phyloP scores from a whole-genome alignment of 2,888 invertebrate species.

The Morinoia aosen region DNA sequence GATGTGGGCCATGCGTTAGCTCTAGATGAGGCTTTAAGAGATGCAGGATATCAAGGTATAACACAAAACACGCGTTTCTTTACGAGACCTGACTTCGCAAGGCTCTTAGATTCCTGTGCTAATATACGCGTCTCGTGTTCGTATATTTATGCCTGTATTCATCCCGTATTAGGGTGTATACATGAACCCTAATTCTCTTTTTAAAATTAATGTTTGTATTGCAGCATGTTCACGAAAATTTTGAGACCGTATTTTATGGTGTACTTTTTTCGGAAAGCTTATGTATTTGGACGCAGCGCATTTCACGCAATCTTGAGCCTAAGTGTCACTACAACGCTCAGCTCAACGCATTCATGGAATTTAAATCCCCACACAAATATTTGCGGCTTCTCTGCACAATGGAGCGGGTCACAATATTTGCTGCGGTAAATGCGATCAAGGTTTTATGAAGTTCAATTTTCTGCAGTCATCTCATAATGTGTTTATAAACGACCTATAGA shows the following conservation, averaged over 20 bases:
- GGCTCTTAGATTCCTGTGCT: background rate
- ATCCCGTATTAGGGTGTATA: background rate
- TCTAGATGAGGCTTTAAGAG: background rate
- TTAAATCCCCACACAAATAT: background rate
- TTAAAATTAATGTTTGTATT: background rate
- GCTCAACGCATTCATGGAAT: background rate
- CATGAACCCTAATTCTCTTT: background rate
- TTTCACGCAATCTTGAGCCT: background rate
- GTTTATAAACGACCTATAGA: background rate
- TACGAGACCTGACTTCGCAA: background rate
- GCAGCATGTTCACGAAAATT: background rate
- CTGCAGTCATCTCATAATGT: background rate
- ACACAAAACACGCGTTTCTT: background rate
- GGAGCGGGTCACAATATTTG: background rate
- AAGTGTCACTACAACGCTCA: background rate
- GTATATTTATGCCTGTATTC: no score
- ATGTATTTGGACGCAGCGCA: background rate
- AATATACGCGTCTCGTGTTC: background rate
- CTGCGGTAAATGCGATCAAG: background rate
- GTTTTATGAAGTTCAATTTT: background rate
- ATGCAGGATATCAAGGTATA: background rate
- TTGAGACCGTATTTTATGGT: background rate
- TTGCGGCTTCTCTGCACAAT: background rate
- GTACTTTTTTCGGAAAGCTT: background rate
- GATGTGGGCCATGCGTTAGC: background rate